Evolutionary conservation across 2,113 vertebrate genomes (phyloP), one percentile per base, ranked within the genome.

Genomic region (Vanacampus margaritifer): DNA sequence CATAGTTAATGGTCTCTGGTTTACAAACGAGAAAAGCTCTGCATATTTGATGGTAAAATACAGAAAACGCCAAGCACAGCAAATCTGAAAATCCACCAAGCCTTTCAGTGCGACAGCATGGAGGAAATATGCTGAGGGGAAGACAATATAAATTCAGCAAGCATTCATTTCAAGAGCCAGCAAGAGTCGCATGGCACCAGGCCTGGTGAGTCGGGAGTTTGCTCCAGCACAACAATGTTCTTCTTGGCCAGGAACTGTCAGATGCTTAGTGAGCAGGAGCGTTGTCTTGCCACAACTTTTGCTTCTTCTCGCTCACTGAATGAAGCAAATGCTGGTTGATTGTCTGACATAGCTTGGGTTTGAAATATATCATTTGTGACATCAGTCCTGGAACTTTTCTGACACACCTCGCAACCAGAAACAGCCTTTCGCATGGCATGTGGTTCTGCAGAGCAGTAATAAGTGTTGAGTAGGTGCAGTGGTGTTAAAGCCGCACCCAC

Each of bases 1-100:
- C 79, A 87, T 72, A 74, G 60, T 86, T 86, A 64, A 57, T 58
- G 54, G 24, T 79, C 68, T 87, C 60, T 78, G 72, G 77, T 84
- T 87, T 77, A 79, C 57, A 79, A 86, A 84, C 16, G 21, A 65
- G 67, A 78, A 63, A 28, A 79, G 76, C 76, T 72, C 46, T 53
- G 73, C 81, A 81, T 88, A 83, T 85, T 77, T 84, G 43, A 82
- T 46, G 50, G 73, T 73, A 84, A 32, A 87, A 86, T 75, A 85
- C 76, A 87, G 71, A 86, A 82, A 87, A 81, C 67, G 77, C 64
- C 71, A 78, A 65, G n/a, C 54, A n/a, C 59, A 73, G 67, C 74
- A 74, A 70, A 76, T 45, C 26, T 72, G 48, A 50, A 50, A 23
- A 50, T 50, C n/a, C 26, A 57, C 24, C 26, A 73, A 79, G 71